A percentile compares a stretch with the other conserved stretches of the same genome.
Evolutionary conservation across 2,113 vertebrate genomes (phyloP).

Genomic region (Caretta caretta): DNA sequence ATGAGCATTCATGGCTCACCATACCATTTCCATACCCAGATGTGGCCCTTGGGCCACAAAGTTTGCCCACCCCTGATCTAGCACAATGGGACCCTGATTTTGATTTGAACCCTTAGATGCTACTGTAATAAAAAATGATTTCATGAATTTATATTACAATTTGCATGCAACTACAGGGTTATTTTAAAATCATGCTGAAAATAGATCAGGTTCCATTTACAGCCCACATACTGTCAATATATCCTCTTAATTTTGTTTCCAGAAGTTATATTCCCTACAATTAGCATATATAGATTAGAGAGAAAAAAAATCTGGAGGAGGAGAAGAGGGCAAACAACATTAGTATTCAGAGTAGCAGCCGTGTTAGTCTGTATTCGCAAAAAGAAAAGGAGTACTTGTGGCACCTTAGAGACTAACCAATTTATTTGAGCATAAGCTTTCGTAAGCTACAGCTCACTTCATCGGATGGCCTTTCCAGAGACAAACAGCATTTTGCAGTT

Average conservation of each 20-base stretch:
- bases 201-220: constrained; percentile 1
- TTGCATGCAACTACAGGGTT: constrained; percentile 29
- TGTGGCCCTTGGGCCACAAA: no score
- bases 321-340: not conserved
- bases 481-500: not conserved
- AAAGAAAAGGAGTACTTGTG: no score
- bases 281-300: not conserved
- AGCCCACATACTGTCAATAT: constrained; percentile 24
- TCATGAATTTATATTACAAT: constrained; percentile 9
- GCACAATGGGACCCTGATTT: not conserved
- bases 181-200: constrained; percentile 44
- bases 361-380: no score
- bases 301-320: constrained; percentile 1
- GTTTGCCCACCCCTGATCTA: no score
- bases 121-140: constrained; percentile 3
- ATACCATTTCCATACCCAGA: no score
- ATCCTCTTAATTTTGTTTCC: constrained; percentile 18
- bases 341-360: not conserved
- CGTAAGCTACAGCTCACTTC: no score
- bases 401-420: no score
- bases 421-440: no score
- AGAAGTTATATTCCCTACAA: constrained; percentile 20
- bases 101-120: not conserved
- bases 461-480: constrained; percentile 10
- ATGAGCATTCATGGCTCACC: no score